These are phyloP conservation scores for Brachionus angularis DNA, from an alignment of 1,140 invertebrate genomes.

Conservation along the genomic window DNA sequence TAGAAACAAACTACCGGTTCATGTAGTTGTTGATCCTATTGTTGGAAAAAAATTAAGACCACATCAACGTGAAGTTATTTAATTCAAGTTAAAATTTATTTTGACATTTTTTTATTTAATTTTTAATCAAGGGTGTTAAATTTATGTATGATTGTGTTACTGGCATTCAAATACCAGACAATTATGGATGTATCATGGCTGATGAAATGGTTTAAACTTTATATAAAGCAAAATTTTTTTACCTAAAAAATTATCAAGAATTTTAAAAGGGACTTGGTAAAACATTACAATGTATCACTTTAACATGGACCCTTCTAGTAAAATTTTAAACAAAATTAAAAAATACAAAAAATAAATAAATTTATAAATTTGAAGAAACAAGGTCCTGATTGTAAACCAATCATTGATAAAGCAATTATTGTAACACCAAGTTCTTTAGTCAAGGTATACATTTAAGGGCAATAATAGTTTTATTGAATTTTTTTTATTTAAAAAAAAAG, in stretches of 20 bases:
- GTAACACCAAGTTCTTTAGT: conserved; percentile 94
- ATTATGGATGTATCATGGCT: conserved; percentile 94
- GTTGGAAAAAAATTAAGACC: conserved; percentile 84
- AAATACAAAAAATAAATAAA: conserved; percentile 4
- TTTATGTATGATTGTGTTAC: conserved; percentile 99
- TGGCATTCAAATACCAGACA: conserved; percentile 75
- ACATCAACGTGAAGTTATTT: conserved; percentile 82
- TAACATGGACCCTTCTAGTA: conserved; percentile 85
- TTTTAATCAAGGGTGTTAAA: conserved; percentile 75
- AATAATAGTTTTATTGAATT: no score
- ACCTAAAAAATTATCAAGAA: no score
- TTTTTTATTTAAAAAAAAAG: conserved; percentile 57
- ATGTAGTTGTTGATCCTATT: conserved; percentile 89
- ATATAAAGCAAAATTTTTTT: not conserved
- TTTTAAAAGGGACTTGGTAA: conserved; percentile 70
- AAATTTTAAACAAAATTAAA: not conserved
- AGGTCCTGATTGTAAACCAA: conserved; percentile 66
- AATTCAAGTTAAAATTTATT: not conserved
- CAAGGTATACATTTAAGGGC: conserved; percentile 62
- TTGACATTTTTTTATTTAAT: conserved; percentile 21
- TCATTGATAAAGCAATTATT: conserved; percentile 84
- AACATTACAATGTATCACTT: conserved; percentile 93
- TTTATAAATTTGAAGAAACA: conserved; percentile 55
- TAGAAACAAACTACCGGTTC: conserved; percentile 65
- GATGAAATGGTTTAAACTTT: conserved; percentile 80